These are phyloP conservation scores for Apeira syringaria DNA, from an alignment of 2,888 invertebrate genomes.

Conservation along the genomic window DNA sequence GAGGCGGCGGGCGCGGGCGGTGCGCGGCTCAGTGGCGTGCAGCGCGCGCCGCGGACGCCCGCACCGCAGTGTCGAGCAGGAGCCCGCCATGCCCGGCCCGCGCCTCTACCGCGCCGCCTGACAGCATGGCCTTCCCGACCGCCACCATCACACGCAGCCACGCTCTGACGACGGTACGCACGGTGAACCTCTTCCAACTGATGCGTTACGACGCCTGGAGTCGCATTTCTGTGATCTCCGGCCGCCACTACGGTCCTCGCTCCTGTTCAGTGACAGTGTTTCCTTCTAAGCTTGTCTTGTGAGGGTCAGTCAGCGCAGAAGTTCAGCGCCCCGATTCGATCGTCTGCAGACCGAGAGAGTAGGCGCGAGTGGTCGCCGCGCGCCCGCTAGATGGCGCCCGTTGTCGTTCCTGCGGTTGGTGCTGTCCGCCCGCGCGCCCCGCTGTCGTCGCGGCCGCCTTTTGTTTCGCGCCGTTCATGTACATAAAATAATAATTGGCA, in stretches of 20 bases:
- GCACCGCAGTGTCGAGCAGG: slow-evolving; percentile 81
- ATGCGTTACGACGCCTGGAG: slow-evolving; percentile 31
- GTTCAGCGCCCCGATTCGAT: slow-evolving; percentile 78
- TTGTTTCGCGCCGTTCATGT: slow-evolving; percentile 76
- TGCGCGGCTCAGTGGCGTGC: slow-evolving; percentile 80
- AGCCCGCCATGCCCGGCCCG: slow-evolving; percentile 83
- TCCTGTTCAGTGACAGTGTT: slow-evolving; percentile 70
- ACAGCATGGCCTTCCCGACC: slow-evolving; percentile 82
- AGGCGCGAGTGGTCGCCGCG: slow-evolving; percentile 75
- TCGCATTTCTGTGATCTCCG: slow-evolving; percentile 36
- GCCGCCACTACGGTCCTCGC: slow-evolving; percentile 37
- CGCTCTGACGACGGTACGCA: slow-evolving; percentile 83
- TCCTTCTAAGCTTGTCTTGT: slow-evolving; percentile 48
- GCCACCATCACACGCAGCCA: slow-evolving; percentile 83
- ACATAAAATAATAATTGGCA: slow-evolving; percentile 79
- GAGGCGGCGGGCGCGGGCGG: slow-evolving; percentile 62
- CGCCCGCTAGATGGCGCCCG: slow-evolving; percentile 79
- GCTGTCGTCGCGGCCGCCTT: slow-evolving; percentile 66
- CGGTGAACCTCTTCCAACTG: slow-evolving; percentile 35
- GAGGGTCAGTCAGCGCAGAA: slow-evolving; percentile 62
- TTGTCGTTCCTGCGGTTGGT: slow-evolving; percentile 81
- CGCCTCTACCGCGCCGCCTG: slow-evolving; percentile 81
- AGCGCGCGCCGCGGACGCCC: slow-evolving; percentile 82
- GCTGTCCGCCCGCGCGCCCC: slow-evolving; percentile 76
- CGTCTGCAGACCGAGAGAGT: slow-evolving; percentile 77